phyloP scores from a whole-genome alignment of 1,140 invertebrate genomes.

The Lerema accius region DNA sequence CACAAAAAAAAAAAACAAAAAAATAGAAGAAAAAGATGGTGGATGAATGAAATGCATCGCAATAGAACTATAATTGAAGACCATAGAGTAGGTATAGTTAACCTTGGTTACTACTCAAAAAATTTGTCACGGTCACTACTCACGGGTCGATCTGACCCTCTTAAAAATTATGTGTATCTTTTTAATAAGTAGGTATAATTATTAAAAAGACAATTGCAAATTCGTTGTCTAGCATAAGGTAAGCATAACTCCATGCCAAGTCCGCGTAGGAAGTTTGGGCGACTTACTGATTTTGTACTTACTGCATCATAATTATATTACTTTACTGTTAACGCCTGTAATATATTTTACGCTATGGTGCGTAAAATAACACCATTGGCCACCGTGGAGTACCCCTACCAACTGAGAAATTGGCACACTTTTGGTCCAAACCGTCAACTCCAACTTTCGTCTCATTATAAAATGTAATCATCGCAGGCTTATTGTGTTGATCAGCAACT shows the following conservation, averaged over 20 bases:
- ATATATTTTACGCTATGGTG: neutral
- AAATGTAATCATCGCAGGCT: neutral
- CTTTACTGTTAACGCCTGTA: neutral
- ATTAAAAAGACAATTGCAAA: neutral
- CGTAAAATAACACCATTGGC: conserved; percentile 12
- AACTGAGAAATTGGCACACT: neutral
- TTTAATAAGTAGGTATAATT: too few species aligned
- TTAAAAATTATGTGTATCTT: too few species aligned
- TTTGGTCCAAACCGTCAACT: neutral
- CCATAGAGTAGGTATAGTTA: too few species aligned
- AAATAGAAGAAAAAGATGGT: too few species aligned
- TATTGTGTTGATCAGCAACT: neutral
- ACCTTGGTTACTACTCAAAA: too few species aligned
- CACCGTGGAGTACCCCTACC: neutral
- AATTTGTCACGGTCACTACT: too few species aligned
- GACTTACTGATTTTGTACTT: neutral
- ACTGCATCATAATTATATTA: neutral
- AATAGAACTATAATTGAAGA: too few species aligned
- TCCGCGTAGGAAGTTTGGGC: neutral
- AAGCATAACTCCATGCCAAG: neutral
- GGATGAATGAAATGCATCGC: too few species aligned
- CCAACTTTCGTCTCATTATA: conserved; percentile 4
- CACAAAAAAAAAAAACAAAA: too few species aligned
- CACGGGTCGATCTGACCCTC: too few species aligned
- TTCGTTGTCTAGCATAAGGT: neutral